Evolutionary conservation across 2,797 vertebrate species (phyloP).

Genomic region (Bothrops alternatus): DNA sequence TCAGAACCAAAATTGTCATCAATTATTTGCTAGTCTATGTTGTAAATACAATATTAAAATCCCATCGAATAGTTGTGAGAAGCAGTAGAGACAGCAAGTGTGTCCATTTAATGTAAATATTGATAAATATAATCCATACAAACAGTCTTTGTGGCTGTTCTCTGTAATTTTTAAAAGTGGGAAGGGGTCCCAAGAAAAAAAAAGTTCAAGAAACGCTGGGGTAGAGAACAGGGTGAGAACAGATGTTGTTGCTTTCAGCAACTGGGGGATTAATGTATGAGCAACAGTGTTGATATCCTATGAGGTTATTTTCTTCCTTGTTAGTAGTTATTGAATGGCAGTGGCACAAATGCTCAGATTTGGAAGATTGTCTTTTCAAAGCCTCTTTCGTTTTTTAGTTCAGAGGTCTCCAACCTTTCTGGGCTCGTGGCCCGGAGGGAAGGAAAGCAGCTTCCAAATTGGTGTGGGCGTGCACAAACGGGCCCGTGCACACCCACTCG

Average conservation of each 20-base stretch:
- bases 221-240: neutral
- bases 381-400: neutral
- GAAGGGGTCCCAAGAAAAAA: neutral
- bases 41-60: neutral
- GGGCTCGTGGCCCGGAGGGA: no score
- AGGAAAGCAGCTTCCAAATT: no score
- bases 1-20: neutral
- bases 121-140: neutral
- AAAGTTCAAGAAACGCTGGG: neutral
- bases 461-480: no score
- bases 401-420: no score
- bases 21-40: neutral
- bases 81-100: neutral
- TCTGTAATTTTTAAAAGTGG: neutral
- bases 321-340: neutral
- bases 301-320: neutral
- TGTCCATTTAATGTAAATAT: neutral
- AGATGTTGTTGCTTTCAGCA: neutral
- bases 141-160: neutral
- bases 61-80: neutral
- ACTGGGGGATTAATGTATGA: neutral
- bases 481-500: no score
- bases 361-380: neutral
- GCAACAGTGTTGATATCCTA: neutral
- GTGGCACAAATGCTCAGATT: neutral